phyloP scores from a whole-genome alignment of 1,140 invertebrate genomes.

The Coelopa frigida region DNA sequence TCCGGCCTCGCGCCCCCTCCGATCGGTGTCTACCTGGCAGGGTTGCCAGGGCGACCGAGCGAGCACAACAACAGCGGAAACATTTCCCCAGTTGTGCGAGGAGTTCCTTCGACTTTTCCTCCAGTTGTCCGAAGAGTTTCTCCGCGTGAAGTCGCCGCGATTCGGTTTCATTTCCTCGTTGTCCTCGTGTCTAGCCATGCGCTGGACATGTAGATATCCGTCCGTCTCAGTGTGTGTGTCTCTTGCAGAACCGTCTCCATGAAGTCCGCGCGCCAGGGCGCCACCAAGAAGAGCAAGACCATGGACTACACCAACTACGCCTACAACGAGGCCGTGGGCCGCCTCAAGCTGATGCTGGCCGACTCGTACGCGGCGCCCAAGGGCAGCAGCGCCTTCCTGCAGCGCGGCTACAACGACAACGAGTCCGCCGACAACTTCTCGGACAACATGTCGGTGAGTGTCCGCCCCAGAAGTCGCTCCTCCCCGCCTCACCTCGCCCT shows the following conservation, averaged over 20 bases:
- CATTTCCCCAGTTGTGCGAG: background rate
- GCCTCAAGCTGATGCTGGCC: constrained; percentile 64
- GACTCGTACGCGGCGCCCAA: constrained; percentile 61
- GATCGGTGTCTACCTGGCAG: no score
- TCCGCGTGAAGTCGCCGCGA: background rate
- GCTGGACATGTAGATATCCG: background rate
- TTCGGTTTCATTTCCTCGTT: background rate
- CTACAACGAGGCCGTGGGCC: constrained; percentile 71
- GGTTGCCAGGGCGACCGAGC: constrained; percentile 8
- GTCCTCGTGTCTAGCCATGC: background rate
- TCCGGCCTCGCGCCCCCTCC: background rate
- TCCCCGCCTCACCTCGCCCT: no score
- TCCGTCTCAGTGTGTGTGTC: background rate
- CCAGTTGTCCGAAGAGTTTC: constrained; percentile 7
- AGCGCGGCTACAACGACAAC: constrained; percentile 32
- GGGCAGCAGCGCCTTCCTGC: background rate
- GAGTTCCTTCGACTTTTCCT: background rate
- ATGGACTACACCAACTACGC: constrained; percentile 73
- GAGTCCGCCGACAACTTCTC: constrained; percentile 51
- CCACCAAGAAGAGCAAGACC: constrained; percentile 49
- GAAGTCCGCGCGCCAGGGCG: constrained; percentile 36
- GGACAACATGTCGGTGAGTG: constrained; percentile 36
- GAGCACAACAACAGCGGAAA: no score
- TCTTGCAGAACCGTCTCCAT: constrained; percentile 37
- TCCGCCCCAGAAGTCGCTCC: no score